Evolutionary conservation across 2,797 vertebrate genomes (phyloP), one percentile per base, ranked within the genome.

Genomic region (Gymnopithys bicolor): DNA sequence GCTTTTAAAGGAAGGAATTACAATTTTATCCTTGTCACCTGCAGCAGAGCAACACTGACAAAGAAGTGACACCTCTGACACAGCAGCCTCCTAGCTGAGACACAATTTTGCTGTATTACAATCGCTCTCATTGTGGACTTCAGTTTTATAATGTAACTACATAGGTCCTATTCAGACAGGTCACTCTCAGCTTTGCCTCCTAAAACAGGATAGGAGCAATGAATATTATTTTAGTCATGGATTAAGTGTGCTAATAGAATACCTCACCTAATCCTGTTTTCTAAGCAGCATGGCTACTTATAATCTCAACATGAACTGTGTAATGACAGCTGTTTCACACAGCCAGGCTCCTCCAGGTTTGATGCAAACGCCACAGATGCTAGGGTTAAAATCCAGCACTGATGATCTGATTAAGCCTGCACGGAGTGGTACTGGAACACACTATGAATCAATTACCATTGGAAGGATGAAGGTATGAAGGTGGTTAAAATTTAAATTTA

Each of bases 211-310:
- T 3, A 73, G 43, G 14, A 84, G 41, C 25, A 82, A 88, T 67
- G 11, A 84, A 67, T 76, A 82, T 84, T 84, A 63, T 90, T 95
- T 94, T 79, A 79, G 70, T 52, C 87, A 62, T 35, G 77, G 73
- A 76, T 92, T 70, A 82, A 67, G 59, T 48, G 19, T 39, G 45
- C 79, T 90, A 91, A 94, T 73, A 93, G 30, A 79, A 92, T 52
- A 74, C 67, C 89, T 94, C 37, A 77, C 60, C 70, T 89, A 92
- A 93, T 93, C 78, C 77, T 82, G 63, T 80, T 95, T 93, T 53
- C 64, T 43, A 30, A 94, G 78, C 74, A 87, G 70, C 41, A 7
- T 46, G 81, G 63, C 81, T 85, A 39, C 84, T 84, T 55, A 53
- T 3, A 82, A 2, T 39, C 67, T 87, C 59, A 79, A 70, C 52